phyloP scores from a whole-genome alignment of 2,888 invertebrate species.

The Lomographa bimaculata region DNA sequence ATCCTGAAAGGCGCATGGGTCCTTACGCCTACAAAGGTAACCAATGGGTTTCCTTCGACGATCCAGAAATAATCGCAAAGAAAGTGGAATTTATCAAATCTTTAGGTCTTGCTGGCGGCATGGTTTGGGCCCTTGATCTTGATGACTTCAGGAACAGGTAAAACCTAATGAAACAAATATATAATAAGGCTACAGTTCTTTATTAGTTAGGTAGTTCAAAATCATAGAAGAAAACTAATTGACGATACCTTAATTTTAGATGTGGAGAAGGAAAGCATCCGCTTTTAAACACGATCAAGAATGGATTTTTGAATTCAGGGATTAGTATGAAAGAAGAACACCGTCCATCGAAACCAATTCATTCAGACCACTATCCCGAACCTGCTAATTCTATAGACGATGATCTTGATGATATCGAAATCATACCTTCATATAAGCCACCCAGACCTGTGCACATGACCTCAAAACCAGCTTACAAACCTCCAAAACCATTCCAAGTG shows the following conservation, averaged over 20 bases:
- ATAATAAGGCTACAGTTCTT: too few relatives aligned
- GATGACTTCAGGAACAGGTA: slow-evolving; percentile 91
- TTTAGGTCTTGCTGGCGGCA: slow-evolving; percentile 92
- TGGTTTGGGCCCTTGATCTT: slow-evolving; percentile 96
- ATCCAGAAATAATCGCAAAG: slow-evolving; percentile 89
- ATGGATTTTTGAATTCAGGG: slow-evolving; percentile 84
- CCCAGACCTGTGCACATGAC: slow-evolving; percentile 28
- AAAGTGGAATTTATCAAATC: slow-evolving; percentile 92
- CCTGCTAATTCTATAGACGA: slow-evolving; percentile 60
- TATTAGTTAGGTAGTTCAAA: too few relatives aligned
- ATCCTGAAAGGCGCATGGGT: slow-evolving; percentile 90
- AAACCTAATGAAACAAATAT: too few relatives aligned
- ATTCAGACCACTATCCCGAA: slow-evolving; percentile 46
- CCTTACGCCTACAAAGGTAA: slow-evolving; percentile 94
- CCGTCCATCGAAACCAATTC: slow-evolving; percentile 30
- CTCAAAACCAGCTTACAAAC: slow-evolving; percentile 25
- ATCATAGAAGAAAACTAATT: too few relatives aligned
- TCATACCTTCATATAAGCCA: slow-evolving; percentile 47
- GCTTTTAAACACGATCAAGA: slow-evolving; percentile 89
- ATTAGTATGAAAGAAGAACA: slow-evolving; percentile 31
- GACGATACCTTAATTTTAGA: too few relatives aligned
- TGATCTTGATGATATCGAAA: slow-evolving; percentile 71
- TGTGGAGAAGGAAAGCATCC: slow-evolving; percentile 93
- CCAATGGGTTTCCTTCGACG: slow-evolving; percentile 97
- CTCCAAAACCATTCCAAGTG: slow-evolving; percentile 23